phyloP scores from a whole-genome alignment of 2,888 invertebrate genomes.

The Sminthurinus aureus region DNA sequence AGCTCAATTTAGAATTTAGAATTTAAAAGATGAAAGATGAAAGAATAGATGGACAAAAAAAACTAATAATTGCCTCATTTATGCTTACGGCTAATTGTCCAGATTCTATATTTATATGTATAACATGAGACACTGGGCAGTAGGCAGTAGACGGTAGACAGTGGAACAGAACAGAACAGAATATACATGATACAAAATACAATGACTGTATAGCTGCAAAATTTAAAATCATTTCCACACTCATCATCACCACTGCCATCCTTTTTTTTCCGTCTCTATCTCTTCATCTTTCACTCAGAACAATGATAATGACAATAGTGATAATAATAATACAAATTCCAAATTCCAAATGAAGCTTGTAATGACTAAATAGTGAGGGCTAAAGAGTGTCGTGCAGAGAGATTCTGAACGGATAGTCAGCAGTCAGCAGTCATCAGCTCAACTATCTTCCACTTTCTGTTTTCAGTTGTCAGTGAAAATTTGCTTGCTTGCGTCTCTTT shows the following conservation, averaged over 20 bases:
- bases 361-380: not conserved
- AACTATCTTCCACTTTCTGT: too few species aligned
- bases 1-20: too few species aligned
- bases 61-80: slow-evolving; percentile 15
- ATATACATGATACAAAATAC: not conserved
- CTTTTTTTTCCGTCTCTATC: too few species aligned
- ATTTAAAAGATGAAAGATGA: too few species aligned
- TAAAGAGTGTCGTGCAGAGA: not conserved
- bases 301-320: not conserved
- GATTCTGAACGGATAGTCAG: not conserved
- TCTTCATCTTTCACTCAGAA: not conserved
- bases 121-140: too few species aligned
- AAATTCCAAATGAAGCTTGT: not conserved
- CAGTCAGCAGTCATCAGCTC: not conserved
- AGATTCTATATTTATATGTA: not conserved
- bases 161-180: too few species aligned
- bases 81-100: not conserved
- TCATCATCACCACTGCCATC: not conserved
- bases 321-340: not conserved
- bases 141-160: too few species aligned
- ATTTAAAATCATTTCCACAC: not conserved
- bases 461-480: too few species aligned
- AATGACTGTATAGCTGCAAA: not conserved
- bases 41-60: not conserved
- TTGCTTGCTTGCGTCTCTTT: not conserved